Percentiles rank a stretch among this genome's conserved stretches.
Conservation (phyloP, 2,888 invertebrate species). For the Lochmaea capreae region DNA sequence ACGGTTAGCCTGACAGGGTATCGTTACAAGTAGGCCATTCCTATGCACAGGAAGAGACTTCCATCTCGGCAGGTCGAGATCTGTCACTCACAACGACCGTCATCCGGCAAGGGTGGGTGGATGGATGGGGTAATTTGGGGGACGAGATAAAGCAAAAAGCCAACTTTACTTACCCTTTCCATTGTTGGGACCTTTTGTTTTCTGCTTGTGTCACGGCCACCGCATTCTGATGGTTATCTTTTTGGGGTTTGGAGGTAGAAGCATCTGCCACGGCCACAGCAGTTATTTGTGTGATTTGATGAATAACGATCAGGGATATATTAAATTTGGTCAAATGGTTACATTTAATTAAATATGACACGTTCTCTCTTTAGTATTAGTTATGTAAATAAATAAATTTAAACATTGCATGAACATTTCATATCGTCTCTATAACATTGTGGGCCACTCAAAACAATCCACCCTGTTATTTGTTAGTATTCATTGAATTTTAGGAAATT, state of each 20-base stretch:
- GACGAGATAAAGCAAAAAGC: constrained; percentile 46
- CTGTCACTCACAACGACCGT: constrained; percentile 66
- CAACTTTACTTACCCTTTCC: constrained; percentile 38
- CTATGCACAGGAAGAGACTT: constrained; percentile 65
- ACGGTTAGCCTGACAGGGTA: constrained; percentile 60
- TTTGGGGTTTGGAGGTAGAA: constrained; percentile 16
- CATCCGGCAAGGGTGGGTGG: constrained; percentile 44
- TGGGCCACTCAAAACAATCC: too few relatives aligned
- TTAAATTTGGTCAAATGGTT: background rate
- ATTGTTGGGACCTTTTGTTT: constrained; percentile 39
- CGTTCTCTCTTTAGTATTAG: too few relatives aligned
- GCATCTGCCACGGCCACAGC: constrained; percentile 26
- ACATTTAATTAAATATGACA: too few relatives aligned
- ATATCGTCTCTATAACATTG: too few relatives aligned
- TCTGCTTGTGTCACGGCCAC: constrained; percentile 19
- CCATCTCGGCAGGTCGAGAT: constrained; percentile 66
- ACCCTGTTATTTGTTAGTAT: too few relatives aligned
- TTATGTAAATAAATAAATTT: background rate
- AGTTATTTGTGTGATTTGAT: constrained; percentile 25
- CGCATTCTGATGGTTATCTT: constrained; percentile 33
- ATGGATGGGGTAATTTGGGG: constrained; percentile 10
- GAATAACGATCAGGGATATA: constrained; percentile 23
- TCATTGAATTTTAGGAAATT: too few relatives aligned
- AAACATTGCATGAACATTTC: too few relatives aligned
- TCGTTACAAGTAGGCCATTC: constrained; percentile 64